phyloP scores from a whole-genome alignment of 2,888 invertebrate genomes.

The Pandemis heparana region DNA sequence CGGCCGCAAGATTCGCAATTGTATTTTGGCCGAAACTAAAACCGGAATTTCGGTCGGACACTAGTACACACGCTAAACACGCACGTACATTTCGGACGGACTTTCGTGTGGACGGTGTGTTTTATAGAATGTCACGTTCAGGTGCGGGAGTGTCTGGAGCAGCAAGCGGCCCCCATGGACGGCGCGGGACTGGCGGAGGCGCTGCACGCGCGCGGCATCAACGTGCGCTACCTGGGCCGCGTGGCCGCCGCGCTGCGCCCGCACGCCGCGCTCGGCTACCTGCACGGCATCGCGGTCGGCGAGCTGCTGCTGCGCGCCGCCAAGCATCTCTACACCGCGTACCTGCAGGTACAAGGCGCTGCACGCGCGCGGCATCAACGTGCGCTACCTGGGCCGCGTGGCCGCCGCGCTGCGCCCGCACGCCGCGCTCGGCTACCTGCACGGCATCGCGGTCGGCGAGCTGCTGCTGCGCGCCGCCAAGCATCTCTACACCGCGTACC shows the following conservation, averaged over 20 bases:
- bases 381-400: slow-evolving; percentile 98
- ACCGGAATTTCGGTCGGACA: no score
- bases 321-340: slow-evolving; percentile 97
- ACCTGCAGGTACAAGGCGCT: slow-evolving; percentile 89
- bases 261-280: slow-evolving; percentile 93
- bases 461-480: slow-evolving; percentile 95
- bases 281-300: slow-evolving; percentile 95
- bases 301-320: slow-evolving; percentile 95
- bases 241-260: slow-evolving; percentile 92
- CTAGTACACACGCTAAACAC: no score
- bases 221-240: slow-evolving; percentile 98
- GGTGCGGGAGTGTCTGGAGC: slow-evolving; percentile 96
- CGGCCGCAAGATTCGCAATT: no score
- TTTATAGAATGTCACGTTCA: slow-evolving; percentile 54
- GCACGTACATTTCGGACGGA: no score
- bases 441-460: slow-evolving; percentile 96
- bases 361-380: slow-evolving; percentile 82
- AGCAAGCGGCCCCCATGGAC: slow-evolving; percentile 97
- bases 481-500: slow-evolving; percentile 96
- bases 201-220: slow-evolving; percentile 97
- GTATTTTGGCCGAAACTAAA: no score
- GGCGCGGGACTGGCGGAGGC: slow-evolving; percentile 96
- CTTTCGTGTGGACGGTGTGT: neutral
- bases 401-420: slow-evolving; percentile 92
- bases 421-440: slow-evolving; percentile 93